A percentile compares a stretch with the other conserved stretches of the same genome.
These are phyloP conservation scores for Pollachius pollachius DNA, from an alignment of 2,113 vertebrate species.

Conservation along the genomic window DNA sequence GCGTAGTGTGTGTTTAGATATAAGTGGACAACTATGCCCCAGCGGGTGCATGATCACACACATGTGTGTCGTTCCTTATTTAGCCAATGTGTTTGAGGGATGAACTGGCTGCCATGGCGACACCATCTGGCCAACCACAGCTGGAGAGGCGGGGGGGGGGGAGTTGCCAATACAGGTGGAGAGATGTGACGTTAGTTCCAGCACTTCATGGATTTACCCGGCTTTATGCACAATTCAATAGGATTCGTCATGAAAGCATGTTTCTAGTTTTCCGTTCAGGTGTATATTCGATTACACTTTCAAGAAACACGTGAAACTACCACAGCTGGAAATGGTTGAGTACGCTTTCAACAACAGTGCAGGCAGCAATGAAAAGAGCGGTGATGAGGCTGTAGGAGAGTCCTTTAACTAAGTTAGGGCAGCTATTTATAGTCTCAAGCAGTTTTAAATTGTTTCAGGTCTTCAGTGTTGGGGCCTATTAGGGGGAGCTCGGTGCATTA, in stretches of 20 bases:
- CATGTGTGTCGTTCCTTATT: slow-evolving; percentile 20
- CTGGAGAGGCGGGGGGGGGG: slow-evolving; percentile 13
- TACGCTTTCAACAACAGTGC: neutral
- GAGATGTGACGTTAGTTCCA: no score
- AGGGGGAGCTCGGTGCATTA: neutral
- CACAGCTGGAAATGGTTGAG: no score
- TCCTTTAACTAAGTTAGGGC: neutral
- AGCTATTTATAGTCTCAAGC: no score
- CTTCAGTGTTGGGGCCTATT: neutral
- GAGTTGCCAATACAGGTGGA: neutral
- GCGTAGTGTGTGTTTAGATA: neutral
- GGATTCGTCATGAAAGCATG: neutral
- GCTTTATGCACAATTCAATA: no score
- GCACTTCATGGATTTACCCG: no score
- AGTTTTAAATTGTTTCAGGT: neutral
- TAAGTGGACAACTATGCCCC: no score
- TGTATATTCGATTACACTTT: neutral
- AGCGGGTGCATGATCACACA: neutral
- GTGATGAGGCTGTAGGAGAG: neutral
- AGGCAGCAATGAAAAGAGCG: neutral
- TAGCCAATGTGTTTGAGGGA: slow-evolving; percentile 28
- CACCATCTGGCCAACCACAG: slow-evolving; percentile 58
- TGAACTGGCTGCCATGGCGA: slow-evolving; percentile 53
- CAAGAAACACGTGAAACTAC: no score
- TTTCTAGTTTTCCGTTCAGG: neutral